Evolutionary conservation across 2,888 invertebrate species (phyloP).

Genomic region (Eilema sororculum): DNA sequence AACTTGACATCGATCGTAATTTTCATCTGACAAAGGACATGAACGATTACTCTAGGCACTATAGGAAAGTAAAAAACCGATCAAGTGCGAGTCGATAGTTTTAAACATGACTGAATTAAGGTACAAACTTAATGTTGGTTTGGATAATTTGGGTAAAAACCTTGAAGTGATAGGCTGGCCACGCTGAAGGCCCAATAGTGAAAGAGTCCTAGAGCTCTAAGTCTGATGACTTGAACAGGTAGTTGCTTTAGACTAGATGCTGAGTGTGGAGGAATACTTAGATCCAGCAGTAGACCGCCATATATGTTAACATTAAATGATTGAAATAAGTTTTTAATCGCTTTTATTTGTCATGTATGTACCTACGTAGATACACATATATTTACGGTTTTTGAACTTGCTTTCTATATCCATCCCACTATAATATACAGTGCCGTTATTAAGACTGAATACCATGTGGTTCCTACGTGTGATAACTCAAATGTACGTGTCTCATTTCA

Average conservation of each 20-base stretch:
- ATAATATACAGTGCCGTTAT: not conserved
- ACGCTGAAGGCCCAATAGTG: not conserved
- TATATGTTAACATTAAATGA: too few relatives aligned
- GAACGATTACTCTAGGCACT: not conserved
- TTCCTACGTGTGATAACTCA: not conserved
- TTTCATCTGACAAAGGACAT: not conserved
- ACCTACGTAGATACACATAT: too few relatives aligned
- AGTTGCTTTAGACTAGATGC: too few relatives aligned
- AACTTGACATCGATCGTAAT: slow-evolving; percentile 1
- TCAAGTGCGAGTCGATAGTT: not conserved
- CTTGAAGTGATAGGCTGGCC: not conserved
- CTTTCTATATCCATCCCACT: not conserved
- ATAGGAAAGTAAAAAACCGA: not conserved
- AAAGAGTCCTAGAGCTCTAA: too few relatives aligned
- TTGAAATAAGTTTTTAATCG: too few relatives aligned
- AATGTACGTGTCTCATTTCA: not conserved
- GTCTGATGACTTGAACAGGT: too few relatives aligned
- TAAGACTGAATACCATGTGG: not conserved
- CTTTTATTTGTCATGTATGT: too few relatives aligned
- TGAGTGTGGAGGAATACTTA: too few relatives aligned
- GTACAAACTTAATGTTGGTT: not conserved
- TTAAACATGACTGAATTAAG: not conserved
- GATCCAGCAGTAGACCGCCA: too few relatives aligned
- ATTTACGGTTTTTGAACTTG: not conserved
- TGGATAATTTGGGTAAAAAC: not conserved